Evolutionary conservation across 2,797 vertebrate species (phyloP).

Genomic region (Carduelis carduelis): DNA sequence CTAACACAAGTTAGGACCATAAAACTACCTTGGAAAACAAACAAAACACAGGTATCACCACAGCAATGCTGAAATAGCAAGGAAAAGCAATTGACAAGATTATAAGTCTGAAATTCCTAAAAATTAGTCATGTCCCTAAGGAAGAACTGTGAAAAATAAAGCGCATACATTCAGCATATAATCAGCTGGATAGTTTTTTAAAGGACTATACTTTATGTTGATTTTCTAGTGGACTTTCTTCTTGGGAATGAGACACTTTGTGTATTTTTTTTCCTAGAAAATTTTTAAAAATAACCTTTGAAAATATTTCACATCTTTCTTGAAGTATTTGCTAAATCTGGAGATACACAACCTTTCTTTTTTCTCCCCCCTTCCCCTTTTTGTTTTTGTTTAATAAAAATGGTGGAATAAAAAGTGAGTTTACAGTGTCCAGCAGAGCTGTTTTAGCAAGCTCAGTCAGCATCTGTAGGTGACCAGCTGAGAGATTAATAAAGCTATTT

Average conservation of each 20-base stretch:
- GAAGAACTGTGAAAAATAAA: not conserved
- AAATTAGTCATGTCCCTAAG: not conserved
- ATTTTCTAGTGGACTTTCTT: not conserved
- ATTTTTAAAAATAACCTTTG: not conserved
- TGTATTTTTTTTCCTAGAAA: not conserved
- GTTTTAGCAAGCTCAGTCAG: slow-evolving; percentile 10
- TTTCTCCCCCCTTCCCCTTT: fast-evolving
- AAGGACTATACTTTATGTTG: not conserved
- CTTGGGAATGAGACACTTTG: not conserved
- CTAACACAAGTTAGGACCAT: not conserved
- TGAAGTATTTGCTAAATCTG: not conserved
- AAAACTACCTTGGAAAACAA: not conserved
- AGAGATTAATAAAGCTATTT: slow-evolving; percentile 47
- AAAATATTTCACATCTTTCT: not conserved
- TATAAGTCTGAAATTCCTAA: not conserved
- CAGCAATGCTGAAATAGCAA: not conserved
- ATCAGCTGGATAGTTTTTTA: not conserved
- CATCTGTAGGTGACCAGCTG: slow-evolving; percentile 10
- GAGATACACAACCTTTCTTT: not conserved
- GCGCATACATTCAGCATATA: not conserved
- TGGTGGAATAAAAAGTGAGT: not conserved
- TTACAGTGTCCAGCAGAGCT: slow-evolving; percentile 13
- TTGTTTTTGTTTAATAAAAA: not conserved
- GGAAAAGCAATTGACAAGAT: not conserved
- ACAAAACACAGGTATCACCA: not conserved